Base-by-base conservation (phyloP, 2,797 vertebrate genomes). In the Acanthiza pusilla region DNA sequence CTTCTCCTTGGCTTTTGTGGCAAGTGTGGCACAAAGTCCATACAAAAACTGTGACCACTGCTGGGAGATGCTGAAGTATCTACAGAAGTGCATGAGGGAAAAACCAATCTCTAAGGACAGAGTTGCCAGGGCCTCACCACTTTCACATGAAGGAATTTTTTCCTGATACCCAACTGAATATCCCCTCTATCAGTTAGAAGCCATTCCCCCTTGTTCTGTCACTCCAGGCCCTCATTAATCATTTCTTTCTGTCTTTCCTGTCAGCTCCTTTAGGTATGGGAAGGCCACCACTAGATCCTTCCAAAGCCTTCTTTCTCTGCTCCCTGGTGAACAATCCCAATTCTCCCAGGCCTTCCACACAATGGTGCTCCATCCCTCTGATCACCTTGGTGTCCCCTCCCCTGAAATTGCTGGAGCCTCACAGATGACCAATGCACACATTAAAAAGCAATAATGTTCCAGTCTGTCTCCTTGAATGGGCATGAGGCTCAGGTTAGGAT, bases 371-470 rank as follows among this genome's bases (percentile, higher is more conserved):
- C 62, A 50, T 29, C 16, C 19, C 48, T 55, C 50, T 50, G 43
- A 29, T 25, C 62, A 23, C 13, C 16, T 27, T 20, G 13, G 22
- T 68, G 34, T 32, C 11, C 11, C 8, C 47, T 12, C 13, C 6
- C 3, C 55, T 6, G 14, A 17, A 51, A 29, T 34, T 14, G 18
- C 34, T 9, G 10, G 36, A 83, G n/a, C 26, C 5, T 13, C 32
- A 3, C 0, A 25, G 27, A 4, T 7, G 15, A 73, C 15, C 43
- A 67, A 45, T 6, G 12, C 16, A 9, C 3, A 5, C 3, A 23
- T 4, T 50, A 27, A 51, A 75, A 40, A 32, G 2, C 40, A 53
- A 11, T 1, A 36, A 53, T 4, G 22, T 21, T 40, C 47, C 20
- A 18, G 32, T 8, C 40, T 42, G 14, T 30, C 15, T 55, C 15